Evolutionary conservation across 2,888 invertebrate species (phyloP).

Genomic region (Drosophila mettleri): DNA sequence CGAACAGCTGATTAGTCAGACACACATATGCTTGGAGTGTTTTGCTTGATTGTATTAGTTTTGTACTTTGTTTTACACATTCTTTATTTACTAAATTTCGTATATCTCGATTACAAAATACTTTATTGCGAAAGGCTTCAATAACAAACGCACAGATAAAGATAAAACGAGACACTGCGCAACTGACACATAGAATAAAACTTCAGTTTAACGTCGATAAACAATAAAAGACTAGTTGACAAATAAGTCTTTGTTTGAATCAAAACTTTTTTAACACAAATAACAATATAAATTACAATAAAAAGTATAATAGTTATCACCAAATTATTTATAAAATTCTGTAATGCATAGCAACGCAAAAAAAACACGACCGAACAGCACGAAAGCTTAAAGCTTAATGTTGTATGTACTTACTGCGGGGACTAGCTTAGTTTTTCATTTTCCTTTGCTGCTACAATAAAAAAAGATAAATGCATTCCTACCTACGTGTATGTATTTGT

Average conservation of each 20-base stretch:
- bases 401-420: constrained; percentile 28
- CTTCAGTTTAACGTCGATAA: not conserved
- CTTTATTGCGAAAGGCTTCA: constrained; percentile 21
- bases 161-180: constrained; percentile 10
- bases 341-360: constrained; percentile 23
- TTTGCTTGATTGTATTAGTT: constrained; percentile 22
- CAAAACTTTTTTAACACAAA: not conserved
- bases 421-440: constrained; percentile 40
- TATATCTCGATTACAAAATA: constrained; percentile 35
- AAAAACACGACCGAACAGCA: constrained; percentile 54
- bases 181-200: not conserved
- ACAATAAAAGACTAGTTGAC: not conserved
- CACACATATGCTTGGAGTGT: constrained; percentile 3
- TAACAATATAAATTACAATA: not conserved
- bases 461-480: constrained; percentile 11
- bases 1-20: constrained; percentile 38
- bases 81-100: constrained; percentile 22
- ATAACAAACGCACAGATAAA: constrained; percentile 17
- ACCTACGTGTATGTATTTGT: not conserved
- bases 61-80: constrained; percentile 25
- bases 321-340: constrained; percentile 8
- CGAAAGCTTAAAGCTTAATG: constrained; percentile 74
- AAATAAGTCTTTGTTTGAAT: not conserved
- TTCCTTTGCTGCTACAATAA: constrained; percentile 16
- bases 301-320: constrained; percentile 9